These are phyloP conservation scores for Eurytoma californica DNA, from an alignment of 2,888 invertebrate genomes.

Conservation along the genomic window DNA sequence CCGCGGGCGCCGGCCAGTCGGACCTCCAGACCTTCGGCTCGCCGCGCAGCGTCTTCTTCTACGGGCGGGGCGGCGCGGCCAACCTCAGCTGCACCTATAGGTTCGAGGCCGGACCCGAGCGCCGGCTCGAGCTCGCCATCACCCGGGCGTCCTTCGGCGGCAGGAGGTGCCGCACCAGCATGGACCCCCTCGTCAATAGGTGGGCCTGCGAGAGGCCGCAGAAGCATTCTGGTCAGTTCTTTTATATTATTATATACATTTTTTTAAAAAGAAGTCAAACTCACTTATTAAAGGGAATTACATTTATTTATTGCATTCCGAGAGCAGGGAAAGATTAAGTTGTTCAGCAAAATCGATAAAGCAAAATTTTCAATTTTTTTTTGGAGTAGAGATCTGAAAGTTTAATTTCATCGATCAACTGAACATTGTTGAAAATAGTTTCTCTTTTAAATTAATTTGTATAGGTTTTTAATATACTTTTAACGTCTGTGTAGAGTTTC, in stretches of 20 bases:
- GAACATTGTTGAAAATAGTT: too few species aligned
- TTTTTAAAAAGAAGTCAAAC: too few species aligned
- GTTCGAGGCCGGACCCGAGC: slow-evolving; percentile 83
- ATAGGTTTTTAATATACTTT: too few species aligned
- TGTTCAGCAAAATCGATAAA: too few species aligned
- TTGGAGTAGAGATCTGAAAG: too few species aligned
- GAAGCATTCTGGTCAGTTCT: slow-evolving; percentile 51
- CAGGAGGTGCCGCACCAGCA: slow-evolving; percentile 81
- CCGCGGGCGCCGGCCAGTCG: slow-evolving; percentile 47
- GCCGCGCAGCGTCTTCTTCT: slow-evolving; percentile 88
- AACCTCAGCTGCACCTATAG: slow-evolving; percentile 86
- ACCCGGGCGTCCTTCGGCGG: slow-evolving; percentile 83
- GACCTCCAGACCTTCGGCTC: slow-evolving; percentile 78
- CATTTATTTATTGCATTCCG: too few species aligned
- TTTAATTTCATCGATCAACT: too few species aligned
- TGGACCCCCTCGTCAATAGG: slow-evolving; percentile 80
- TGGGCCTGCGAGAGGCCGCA: slow-evolving; percentile 81
- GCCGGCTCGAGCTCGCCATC: slow-evolving; percentile 83
- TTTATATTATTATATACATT: neutral
- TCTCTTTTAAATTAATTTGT: too few species aligned
- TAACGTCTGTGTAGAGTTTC: too few species aligned
- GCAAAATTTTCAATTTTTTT: too few species aligned
- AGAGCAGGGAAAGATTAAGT: too few species aligned
- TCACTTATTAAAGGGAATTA: too few species aligned
- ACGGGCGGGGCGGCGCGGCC: slow-evolving; percentile 87